A percentile compares a stretch with the other conserved stretches of the same genome.
These are phyloP conservation scores for Mionectes macconnelli DNA, from an alignment of 2,113 vertebrate genomes.

Conservation along the genomic window DNA sequence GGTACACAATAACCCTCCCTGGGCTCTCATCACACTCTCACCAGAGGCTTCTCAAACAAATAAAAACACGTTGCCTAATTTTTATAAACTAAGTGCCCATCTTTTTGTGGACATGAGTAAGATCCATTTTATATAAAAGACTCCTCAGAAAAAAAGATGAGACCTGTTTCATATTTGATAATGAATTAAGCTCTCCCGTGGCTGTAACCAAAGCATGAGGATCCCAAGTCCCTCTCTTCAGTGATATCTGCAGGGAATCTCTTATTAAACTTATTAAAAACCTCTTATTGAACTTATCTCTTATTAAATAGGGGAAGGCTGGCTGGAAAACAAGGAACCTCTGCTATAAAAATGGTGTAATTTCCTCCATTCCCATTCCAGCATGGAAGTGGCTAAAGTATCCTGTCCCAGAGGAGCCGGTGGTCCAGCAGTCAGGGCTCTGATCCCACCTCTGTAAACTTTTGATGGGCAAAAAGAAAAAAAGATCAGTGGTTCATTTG, in stretches of 20 bases:
- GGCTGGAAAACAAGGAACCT: not conserved
- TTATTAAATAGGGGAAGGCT: not conserved
- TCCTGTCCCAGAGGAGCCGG: not conserved
- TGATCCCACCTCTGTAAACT: not conserved
- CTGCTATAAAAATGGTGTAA: not conserved
- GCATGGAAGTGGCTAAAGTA: not conserved
- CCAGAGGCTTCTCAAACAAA: not conserved
- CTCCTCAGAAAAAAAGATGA: not conserved
- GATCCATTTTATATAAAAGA: not conserved
- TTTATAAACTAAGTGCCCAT: not conserved
- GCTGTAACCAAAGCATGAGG: not conserved
- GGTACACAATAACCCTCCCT: not conserved
- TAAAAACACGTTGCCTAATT: not conserved
- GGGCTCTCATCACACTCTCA: not conserved
- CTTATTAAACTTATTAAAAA: not conserved
- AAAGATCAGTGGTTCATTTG: not conserved
- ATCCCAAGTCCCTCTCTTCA: not conserved
- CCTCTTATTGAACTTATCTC: not conserved
- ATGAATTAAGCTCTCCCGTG: not conserved
- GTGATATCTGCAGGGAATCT: not conserved
- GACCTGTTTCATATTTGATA: not conserved
- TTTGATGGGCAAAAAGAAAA: not conserved
- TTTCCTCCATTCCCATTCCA: not conserved
- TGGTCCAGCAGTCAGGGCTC: not conserved
- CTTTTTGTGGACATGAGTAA: not conserved